Evolutionary conservation across 2,888 invertebrate genomes (phyloP).

Genomic region (Octonoba sinensis): DNA sequence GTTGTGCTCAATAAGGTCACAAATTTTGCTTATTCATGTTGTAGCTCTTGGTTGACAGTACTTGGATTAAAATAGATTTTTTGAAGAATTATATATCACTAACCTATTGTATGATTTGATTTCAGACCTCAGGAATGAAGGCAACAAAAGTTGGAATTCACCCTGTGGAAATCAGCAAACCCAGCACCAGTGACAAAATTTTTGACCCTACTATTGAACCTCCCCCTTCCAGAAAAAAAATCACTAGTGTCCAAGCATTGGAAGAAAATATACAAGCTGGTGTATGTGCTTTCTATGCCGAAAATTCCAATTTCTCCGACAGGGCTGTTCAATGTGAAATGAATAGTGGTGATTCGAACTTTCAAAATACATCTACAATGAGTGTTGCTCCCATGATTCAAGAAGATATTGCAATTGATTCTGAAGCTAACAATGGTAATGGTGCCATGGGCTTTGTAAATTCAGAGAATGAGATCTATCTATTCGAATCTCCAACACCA

Average conservation of each 20-base stretch:
- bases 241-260: slow-evolving; percentile 24
- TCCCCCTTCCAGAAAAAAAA: slow-evolving; percentile 49
- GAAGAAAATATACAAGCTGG: slow-evolving; percentile 49
- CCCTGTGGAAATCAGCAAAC: slow-evolving; percentile 58
- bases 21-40: too few relatives aligned
- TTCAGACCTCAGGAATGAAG: slow-evolving; percentile 60
- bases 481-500: slow-evolving; percentile 58
- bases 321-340: slow-evolving; percentile 57
- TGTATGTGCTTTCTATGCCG: slow-evolving; percentile 44
- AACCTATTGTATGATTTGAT: too few relatives aligned
- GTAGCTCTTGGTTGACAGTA: too few relatives aligned
- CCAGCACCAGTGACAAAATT: slow-evolving; percentile 57
- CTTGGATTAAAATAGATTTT: too few relatives aligned
- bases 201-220: slow-evolving; percentile 47
- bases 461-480: slow-evolving; percentile 36
- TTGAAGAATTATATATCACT: too few relatives aligned
- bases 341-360: slow-evolving; percentile 37
- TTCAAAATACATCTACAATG: slow-evolving; percentile 56
- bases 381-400: slow-evolving; percentile 60
- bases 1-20: too few relatives aligned
- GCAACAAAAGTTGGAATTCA: slow-evolving; percentile 58
- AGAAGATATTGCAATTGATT: slow-evolving; percentile 55
- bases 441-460: slow-evolving; percentile 51
- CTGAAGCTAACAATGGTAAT: slow-evolving; percentile 36
- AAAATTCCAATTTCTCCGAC: slow-evolving; percentile 50